Evolutionary conservation across 1,140 invertebrate genomes (phyloP).

Genomic region (Lepidurus couesii): DNA sequence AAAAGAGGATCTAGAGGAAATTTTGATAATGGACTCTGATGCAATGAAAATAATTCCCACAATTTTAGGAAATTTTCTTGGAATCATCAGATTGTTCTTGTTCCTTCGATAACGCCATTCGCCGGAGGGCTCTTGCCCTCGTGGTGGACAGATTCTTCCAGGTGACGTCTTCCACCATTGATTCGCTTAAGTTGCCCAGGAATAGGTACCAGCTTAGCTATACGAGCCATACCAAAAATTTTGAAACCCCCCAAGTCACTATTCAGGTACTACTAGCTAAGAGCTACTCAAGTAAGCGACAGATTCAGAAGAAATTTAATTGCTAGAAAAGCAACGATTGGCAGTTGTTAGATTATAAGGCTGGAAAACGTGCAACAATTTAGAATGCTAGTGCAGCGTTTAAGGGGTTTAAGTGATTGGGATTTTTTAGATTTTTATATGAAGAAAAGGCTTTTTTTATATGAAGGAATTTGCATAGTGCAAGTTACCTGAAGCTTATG

Average conservation of each 20-base stretch:
- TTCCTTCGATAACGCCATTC: neutral
- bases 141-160: constrained; percentile 15
- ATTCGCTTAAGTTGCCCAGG: neutral
- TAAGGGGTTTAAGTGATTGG: neutral
- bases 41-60: neutral
- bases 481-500: constrained; percentile 34
- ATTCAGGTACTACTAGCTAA: neutral
- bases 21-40: neutral
- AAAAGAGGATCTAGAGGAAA: neutral
- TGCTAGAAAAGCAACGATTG: no score
- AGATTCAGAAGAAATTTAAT: no score
- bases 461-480: neutral
- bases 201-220: constrained; percentile 12
- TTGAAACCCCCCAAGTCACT: neutral
- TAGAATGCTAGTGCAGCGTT: neutral
- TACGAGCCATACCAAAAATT: neutral
- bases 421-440: neutral
- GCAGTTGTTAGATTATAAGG: no score
- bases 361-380: no score
- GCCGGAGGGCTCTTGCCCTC: neutral
- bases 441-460: neutral
- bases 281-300: neutral
- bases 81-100: neutral
- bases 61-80: neutral
- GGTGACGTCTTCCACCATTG: constrained; percentile 6